Evolutionary conservation across 2,888 invertebrate genomes (phyloP), one percentile per base, ranked within the genome.

Genomic region (Philereme vetulata): DNA sequence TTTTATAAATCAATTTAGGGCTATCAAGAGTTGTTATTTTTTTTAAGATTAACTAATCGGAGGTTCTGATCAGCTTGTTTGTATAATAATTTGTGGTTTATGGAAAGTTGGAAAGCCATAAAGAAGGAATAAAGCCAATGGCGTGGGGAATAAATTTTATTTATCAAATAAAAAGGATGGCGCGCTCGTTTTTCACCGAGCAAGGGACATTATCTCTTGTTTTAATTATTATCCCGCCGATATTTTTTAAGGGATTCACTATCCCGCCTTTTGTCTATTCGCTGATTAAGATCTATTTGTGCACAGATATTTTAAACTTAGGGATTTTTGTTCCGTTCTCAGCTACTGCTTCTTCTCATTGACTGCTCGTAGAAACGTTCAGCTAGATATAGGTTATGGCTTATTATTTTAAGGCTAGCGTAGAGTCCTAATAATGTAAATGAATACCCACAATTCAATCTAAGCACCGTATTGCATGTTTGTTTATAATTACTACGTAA

Each of bases 101-200:
- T 77, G 81, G 82, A 77, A 84, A 85, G 80, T 80, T 72, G 74
- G 44, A 78, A 80, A 77, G 71, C 80, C 80, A 81, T 85, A 82
- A 83, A 82, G 82, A 78, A 81, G 80, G 76, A 52, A 80, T 80
- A 81, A 75, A 77, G 77, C 78, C 78, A n/a, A 80, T 74, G 75
- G 79, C 82, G 81, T 68, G 77, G 81, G 83, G 82, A 86, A 92
- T 92, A 91, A 92, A 92, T 92, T 91, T 88, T 92, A 91, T 91
- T 92, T 92, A 92, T 92, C 92, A 91, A 91, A 92, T 92, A 90
- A 92, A 89, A 91, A 91, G 90, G 90, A 90, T 90, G 90, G 90
- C 75, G 79, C 77, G 87, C 78, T 90, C 91, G 91, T 92, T 90
- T 88, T 90, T 92, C 90, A 92, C 88, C 74, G 86, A 85, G 78